Base-by-base conservation (phyloP, 1,140 invertebrate species). In the Hyles vespertilio region DNA sequence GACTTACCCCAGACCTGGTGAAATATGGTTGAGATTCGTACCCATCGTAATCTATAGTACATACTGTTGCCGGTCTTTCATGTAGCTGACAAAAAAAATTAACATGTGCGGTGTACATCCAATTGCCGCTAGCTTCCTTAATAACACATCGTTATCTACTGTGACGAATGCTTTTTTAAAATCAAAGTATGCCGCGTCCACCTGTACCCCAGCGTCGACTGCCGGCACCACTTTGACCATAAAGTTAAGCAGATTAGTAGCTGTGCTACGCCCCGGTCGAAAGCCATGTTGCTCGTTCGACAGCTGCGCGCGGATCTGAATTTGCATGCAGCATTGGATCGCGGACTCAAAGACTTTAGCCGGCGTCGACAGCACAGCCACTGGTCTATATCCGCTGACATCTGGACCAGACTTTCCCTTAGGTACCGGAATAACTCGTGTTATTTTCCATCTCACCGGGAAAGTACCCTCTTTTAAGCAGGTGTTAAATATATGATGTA, bases 321-420 rank as follows among this genome's bases (percentile, higher is more conserved):
- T 44, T 7, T 11, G 12, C 12, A 69, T 7, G 48, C 43, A 50
- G 11, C 33, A 34, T 3, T 70, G 61, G n/a, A 69, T 44, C 22
- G 56, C 61, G 0, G 67, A 60, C 33, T 69, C 63, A 32, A 66
- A 63, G 5, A 66, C 61, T 52, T 69, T 70, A 6, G 61, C 63
- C 32, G 66, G 63, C 12, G 63, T 59, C 3, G 65, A 72, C 3
- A 69, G 33, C 3, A 69, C 62, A 22, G 67, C 67, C 43, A 72
- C 63, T 3, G 62, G 69, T 57, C 59, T 64, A 34, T 66, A 69
- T 5, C 49, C 51, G 7, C 55, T 47, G 7, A 63, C 50, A 12
- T 55, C 58, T 4, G 50, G 22, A 34, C 58, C 56, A 12, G 33
- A 49, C 7, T 51, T 33, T 6, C 53, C 63, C 43, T 72, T 69